Base-by-base conservation (phyloP, 2,888 invertebrate genomes). In the Aplocera efformata region DNA sequence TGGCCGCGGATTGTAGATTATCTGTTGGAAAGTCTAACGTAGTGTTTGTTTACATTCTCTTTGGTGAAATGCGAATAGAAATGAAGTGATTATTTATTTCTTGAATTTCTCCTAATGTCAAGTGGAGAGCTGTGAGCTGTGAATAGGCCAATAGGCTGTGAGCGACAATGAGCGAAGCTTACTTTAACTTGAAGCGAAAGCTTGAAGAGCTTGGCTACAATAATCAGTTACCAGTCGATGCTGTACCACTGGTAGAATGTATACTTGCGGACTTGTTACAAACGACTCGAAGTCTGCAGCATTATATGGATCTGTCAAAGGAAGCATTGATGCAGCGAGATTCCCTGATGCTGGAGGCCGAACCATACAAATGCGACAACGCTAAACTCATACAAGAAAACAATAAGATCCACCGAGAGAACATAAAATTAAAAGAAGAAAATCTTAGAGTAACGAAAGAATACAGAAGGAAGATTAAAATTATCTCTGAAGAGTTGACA, bases 271-370 rank as follows among this genome's bases (percentile, higher is more conserved):
- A 98, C 80, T 89, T 97, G 42, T 89, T 96, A 46, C 94, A 94
- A 71, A 96, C 96, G 6, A 97, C 96, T n/a, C 93, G 94, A 56
- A 96, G 94, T 66, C 86, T 97, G 37, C 93, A 95, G 65, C 94
- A 96, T 79, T 93, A 95, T 50, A 96, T 96, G 89, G 90, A 92
- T 46, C 81, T 94, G 56, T 92, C 94, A 4, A 91, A 92, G 67
- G 90, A 92, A 59, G 91, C 93, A 34, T 74, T 89, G n/a, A 68
- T 93, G 91, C 93, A 94, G 72, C 90, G 92, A 52, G 91, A 91
- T 61, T 90, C 91, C 48, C 85, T 95, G 60, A 91, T 93, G 75
- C 77, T 92, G 39, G 92, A 92, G 56, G 90, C 92, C 24, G 94
- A 95, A 72, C 94, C 95, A 0, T 95, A 94, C 62, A 94, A 93